phyloP scores from a whole-genome alignment of 2,888 invertebrate genomes.

The Clanis bilineata region DNA sequence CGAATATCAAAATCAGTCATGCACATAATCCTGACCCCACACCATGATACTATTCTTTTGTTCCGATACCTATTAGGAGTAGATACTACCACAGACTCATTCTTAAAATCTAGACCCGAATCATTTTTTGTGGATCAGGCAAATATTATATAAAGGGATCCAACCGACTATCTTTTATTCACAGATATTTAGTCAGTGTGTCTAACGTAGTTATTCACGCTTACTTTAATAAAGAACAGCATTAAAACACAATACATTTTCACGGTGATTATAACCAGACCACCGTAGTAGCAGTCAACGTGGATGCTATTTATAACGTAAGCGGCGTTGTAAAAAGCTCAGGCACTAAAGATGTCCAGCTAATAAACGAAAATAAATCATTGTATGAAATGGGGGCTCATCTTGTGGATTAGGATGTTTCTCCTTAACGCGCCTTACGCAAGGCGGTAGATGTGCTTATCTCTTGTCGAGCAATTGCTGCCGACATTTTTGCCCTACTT shows the following conservation, averaged over 20 bases:
- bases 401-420: slow-evolving; percentile 1
- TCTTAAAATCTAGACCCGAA: too few relatives aligned
- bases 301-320: slow-evolving; percentile 7
- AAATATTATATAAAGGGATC: too few relatives aligned
- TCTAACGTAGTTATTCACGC: background rate
- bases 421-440: slow-evolving; percentile 12
- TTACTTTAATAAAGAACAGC: background rate
- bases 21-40: too few relatives aligned
- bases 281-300: background rate
- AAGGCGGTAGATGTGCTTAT: slow-evolving; percentile 18
- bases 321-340: slow-evolving; percentile 17
- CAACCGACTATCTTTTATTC: too few relatives aligned
- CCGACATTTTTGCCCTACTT: slow-evolving; percentile 15
- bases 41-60: too few relatives aligned
- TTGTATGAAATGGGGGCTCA: background rate
- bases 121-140: too few relatives aligned
- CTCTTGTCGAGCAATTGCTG: slow-evolving; percentile 15
- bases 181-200: background rate
- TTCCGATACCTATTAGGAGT: too few relatives aligned
- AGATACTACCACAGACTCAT: too few relatives aligned
- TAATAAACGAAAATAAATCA: slow-evolving; percentile 2
- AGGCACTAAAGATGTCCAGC: background rate
- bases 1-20: too few relatives aligned
- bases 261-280: background rate
- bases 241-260: background rate